Conservation (phyloP, 1,140 invertebrate species). For the Penaeus vannamei region DNA sequence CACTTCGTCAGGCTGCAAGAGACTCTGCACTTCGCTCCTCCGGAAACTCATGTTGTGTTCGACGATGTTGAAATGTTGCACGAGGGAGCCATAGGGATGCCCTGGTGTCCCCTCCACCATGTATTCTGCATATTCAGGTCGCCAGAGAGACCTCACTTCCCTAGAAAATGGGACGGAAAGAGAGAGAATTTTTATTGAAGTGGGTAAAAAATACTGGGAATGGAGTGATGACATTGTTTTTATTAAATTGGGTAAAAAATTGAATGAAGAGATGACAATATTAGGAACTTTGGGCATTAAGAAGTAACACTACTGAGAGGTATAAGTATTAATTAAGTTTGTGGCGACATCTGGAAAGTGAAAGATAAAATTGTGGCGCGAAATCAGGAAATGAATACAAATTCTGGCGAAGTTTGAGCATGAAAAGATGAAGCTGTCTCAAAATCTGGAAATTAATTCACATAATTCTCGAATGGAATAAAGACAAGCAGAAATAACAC, state of each 20-base stretch:
- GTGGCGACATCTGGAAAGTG: background rate
- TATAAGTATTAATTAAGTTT: too few species aligned
- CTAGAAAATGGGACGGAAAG: constrained; percentile 67
- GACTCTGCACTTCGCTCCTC: constrained; percentile 86
- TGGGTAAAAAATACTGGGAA: background rate
- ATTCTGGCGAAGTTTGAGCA: background rate
- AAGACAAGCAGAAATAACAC: too few species aligned
- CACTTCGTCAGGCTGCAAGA: constrained; percentile 86
- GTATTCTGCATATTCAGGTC: constrained; percentile 98
- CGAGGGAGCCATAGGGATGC: constrained; percentile 91
- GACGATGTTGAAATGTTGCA: constrained; percentile 97
- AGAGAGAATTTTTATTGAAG: background rate
- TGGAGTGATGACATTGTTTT: background rate
- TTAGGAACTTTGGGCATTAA: too few species aligned
- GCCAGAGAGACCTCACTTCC: constrained; percentile 91
- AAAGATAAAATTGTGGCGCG: background rate
- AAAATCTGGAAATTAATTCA: too few species aligned
- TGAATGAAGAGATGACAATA: too few species aligned
- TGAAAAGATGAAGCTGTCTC: too few species aligned
- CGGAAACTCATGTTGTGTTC: constrained; percentile 97
- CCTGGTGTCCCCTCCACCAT: constrained; percentile 99
- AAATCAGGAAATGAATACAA: background rate
- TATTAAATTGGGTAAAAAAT: background rate
- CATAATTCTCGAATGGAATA: too few species aligned
- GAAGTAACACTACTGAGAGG: too few species aligned